A percentile compares a stretch with the other conserved stretches of the same genome.
phyloP scores from a whole-genome alignment of 2,797 vertebrate genomes.

The Lepus townsendii region DNA sequence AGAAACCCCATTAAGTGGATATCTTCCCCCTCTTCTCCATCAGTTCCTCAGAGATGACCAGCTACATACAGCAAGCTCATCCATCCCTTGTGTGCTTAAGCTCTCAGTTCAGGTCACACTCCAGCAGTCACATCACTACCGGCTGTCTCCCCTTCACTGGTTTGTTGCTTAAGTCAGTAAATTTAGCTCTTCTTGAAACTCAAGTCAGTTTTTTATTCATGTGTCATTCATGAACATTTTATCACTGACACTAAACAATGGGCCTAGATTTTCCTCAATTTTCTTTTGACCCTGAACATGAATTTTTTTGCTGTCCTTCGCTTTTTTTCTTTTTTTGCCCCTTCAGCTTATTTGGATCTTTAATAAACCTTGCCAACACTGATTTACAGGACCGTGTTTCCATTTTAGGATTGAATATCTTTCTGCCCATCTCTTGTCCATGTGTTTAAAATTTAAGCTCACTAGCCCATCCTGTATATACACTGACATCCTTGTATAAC shows the following conservation, averaged over 20 bases:
- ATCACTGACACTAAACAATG: slow-evolving; percentile 35
- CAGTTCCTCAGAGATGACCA: slow-evolving; percentile 19
- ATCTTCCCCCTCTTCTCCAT: slow-evolving; percentile 12
- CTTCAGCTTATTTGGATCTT: slow-evolving; percentile 50
- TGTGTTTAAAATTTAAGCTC: slow-evolving; percentile 40
- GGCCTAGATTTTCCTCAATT: slow-evolving; percentile 12
- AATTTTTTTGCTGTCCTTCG: slow-evolving; percentile 27
- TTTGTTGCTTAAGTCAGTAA: slow-evolving; percentile 44
- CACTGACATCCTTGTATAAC: slow-evolving; percentile 8
- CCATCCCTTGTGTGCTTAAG: slow-evolving; percentile 35
- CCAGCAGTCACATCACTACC: background rate
- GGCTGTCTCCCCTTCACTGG: background rate
- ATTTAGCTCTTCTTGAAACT: slow-evolving; percentile 40
- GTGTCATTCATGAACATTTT: slow-evolving; percentile 36
- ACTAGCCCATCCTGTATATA: background rate
- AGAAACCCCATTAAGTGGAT: slow-evolving; percentile 26
- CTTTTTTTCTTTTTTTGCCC: background rate
- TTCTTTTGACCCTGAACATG: slow-evolving; percentile 42
- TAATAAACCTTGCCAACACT: background rate
- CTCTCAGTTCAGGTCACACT: slow-evolving; percentile 18
- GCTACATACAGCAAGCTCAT: slow-evolving; percentile 11
- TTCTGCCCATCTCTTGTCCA: slow-evolving; percentile 24
- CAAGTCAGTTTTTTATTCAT: slow-evolving; percentile 41
- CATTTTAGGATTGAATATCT: slow-evolving; percentile 29
- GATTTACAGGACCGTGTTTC: slow-evolving; percentile 7